Evolutionary conservation across 2,888 invertebrate species (phyloP).

Genomic region (Tanypteryx hageni): DNA sequence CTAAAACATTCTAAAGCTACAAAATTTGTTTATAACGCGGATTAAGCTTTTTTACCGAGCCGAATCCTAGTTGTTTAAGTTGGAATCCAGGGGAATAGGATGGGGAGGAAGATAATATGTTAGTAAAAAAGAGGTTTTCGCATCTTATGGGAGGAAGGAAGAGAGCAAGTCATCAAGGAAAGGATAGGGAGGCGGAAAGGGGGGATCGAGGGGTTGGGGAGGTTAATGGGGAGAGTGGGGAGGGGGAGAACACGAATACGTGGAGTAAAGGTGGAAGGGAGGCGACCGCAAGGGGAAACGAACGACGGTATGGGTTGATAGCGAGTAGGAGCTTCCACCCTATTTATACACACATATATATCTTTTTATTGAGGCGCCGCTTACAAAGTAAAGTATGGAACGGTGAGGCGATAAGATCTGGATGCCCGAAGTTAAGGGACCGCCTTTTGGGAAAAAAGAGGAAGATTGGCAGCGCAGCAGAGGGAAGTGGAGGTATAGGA

Average conservation of each 20-base stretch:
- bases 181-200: background rate
- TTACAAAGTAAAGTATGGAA: conserved; percentile 47
- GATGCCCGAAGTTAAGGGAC: background rate
- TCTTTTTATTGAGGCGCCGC: conserved; percentile 56
- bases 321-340: background rate
- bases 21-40: too few species aligned
- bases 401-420: conserved; percentile 51
- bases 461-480: background rate
- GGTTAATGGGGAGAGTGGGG: background rate
- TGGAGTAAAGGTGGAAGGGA: background rate
- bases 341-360: conserved; percentile 40
- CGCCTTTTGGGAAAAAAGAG: background rate
- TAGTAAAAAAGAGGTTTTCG: background rate
- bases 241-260: background rate
- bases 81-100: too few species aligned
- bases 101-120: background rate
- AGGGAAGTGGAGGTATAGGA: background rate
- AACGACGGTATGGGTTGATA: background rate
- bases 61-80: too few species aligned
- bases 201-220: background rate
- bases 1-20: too few species aligned
- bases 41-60: too few species aligned
- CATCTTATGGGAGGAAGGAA: background rate
- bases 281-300: background rate
- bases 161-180: background rate